Evolutionary conservation across 2,888 invertebrate genomes (phyloP), one percentile per base, ranked within the genome.

Genomic region (Rhagonycha fulva): DNA sequence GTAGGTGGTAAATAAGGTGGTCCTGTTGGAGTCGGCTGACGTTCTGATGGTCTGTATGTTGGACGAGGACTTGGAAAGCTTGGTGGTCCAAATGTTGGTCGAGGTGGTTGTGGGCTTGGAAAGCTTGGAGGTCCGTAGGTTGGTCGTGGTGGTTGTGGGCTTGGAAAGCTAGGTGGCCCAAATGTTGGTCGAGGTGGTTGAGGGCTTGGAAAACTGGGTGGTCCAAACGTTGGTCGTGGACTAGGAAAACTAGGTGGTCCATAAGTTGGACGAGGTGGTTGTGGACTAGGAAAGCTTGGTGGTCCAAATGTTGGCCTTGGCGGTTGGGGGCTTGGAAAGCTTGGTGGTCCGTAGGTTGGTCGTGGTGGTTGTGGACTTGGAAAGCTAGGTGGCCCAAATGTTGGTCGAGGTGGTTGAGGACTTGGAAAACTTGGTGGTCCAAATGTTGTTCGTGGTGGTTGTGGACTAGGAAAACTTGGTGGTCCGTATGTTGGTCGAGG

Each of bases 371-470:
- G 70, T 14, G 74, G 30, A 9, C 26, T 62, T 23, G 76, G 68
- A 4, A 74, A 75, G 26, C 68, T 68, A 0, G 74, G 74, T 14
- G 74, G 71, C 3, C 47, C 26, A 62, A 12, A 76, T 24, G 47
- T 71, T 26, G 81, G 78, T n/a, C 68, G 68, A n/a, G 79, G 75
- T 14, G 79, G 78, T 70, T 62, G 62, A n/a, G 76, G 73, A 14
- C 70, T 69, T 61, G 78, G 77, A 4, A 77, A 68, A 14, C 61
- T 26, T 14, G 72, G 67, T 24, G 9, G 73, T 10, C 61, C 28
- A 19, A 0, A 61, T 14, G 32, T 68, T 9, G 10, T 72, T 12
- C 68, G 11, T 9, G 67, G 68, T 28, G 60, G 60, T 28, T 30
- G 63, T 62, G 63, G 68, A 62, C 19, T 62, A 30, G 66, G 63